These are phyloP conservation scores for Pocillopora grandis DNA, from an alignment of 92 coral and sea anemone species.

Conservation along the genomic window DNA sequence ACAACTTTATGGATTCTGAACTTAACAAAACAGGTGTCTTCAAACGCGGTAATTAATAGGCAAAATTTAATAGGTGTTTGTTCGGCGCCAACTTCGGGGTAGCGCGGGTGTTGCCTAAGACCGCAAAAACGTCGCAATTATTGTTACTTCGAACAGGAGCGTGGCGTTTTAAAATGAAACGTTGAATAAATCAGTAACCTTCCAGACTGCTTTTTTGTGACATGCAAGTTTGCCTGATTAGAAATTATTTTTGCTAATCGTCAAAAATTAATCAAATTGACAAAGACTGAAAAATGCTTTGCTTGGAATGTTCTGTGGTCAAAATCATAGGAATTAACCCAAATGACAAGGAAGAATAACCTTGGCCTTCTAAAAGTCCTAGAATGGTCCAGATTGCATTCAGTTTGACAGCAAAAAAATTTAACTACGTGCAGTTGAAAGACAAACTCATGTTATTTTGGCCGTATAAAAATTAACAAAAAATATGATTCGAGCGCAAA, in stretches of 20 bases:
- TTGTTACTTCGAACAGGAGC: not conserved
- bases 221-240: not conserved
- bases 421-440: too few relatives aligned
- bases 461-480: too few relatives aligned
- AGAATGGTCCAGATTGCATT: too few relatives aligned
- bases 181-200: constrained; percentile 3
- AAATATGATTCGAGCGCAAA: too few relatives aligned
- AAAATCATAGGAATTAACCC: not conserved
- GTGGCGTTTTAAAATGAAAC: constrained; percentile 12
- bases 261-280: not conserved
- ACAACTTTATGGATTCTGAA: not conserved
- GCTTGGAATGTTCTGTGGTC: not conserved
- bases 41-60: constrained; percentile 15
- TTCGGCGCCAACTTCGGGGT: constrained; percentile 37
- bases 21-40: constrained; percentile 23
- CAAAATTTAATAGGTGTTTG: constrained; percentile 24
- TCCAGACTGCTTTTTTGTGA: not conserved
- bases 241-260: not conserved
- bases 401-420: too few relatives aligned
- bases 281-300: not conserved
- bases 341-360: not conserved
- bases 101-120: constrained; percentile 11
- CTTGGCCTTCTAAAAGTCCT: not conserved
- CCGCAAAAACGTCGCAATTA: constrained; percentile 29
- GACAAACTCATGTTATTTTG: too few relatives aligned